phyloP scores from a whole-genome alignment of 2,888 invertebrate genomes.

The Eupithecia insigniata region DNA sequence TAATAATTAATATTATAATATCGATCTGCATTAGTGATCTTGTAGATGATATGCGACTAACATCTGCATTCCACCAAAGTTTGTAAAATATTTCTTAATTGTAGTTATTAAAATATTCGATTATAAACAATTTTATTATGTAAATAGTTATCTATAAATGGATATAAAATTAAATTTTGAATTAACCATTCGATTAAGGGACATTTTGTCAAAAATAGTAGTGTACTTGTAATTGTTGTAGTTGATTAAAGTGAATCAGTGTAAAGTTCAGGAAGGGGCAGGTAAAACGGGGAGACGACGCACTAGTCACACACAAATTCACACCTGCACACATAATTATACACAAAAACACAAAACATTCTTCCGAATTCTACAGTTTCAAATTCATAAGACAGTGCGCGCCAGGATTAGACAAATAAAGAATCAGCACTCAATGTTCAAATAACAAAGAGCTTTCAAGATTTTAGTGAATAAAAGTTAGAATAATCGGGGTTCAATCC shows the following conservation, averaged over 20 bases:
- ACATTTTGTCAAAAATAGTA: constrained; percentile 80
- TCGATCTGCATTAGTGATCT: constrained; percentile 45
- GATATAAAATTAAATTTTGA: constrained; percentile 64
- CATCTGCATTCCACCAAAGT: constrained; percentile 83
- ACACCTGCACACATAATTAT: constrained; percentile 34
- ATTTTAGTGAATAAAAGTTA: constrained; percentile 82
- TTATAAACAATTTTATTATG: constrained; percentile 80
- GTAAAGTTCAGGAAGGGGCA: constrained; percentile 57
- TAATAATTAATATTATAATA: constrained; percentile 39
- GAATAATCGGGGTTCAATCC: constrained; percentile 75
- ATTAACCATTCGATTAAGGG: constrained; percentile 74
- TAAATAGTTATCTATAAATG: constrained; percentile 80
- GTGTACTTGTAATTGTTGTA: constrained; percentile 84
- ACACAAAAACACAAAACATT: constrained; percentile 28
- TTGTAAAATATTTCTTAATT: constrained; percentile 83
- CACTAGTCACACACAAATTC: constrained; percentile 68
- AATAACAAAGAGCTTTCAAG: constrained; percentile 84
- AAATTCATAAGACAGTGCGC: constrained; percentile 69
- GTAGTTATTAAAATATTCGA: constrained; percentile 77
- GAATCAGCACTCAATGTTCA: constrained; percentile 84
- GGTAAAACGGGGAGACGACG: constrained; percentile 63
- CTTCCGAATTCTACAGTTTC: constrained; percentile 17
- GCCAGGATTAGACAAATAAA: constrained; percentile 81
- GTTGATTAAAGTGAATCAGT: constrained; percentile 74
- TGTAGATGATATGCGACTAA: constrained; percentile 73